Base-by-base conservation (phyloP, 2,113 vertebrate species). In the Vidua chalybeata region DNA sequence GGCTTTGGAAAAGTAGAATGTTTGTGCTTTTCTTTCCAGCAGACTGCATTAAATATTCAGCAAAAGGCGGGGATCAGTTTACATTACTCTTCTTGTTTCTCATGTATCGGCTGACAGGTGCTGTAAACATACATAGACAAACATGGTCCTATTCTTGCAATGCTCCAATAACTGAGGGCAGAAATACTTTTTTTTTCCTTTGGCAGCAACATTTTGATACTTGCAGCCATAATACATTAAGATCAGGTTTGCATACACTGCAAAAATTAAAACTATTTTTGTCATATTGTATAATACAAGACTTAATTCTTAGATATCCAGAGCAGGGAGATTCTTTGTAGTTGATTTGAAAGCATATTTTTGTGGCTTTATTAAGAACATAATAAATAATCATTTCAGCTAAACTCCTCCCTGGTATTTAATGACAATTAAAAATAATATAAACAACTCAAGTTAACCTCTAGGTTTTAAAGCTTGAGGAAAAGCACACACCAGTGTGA, bases 121-220 rank as follows among this genome's bases (percentile, higher is more conserved):
- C 98, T 98, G 97, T 99, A 99, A 99, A 99, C 98, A 98, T 98
- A 98, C 98, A 98, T 97, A 98, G 98, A 98, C 97, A 99, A 99
- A 98, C 98, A 98, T 89, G 93, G 97, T 96, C 95, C 92, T 95
- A 61, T 84, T 96, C 97, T 96, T 96, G 87, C 95, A 93, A 77
- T 96, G 93, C 97, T 97, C 95, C 91, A 79, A 66, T 95, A 97
- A 93, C 75, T 46, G 31, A 95, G 91, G 94, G 87, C 95, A 97
- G 93, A 97, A 97, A 97, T 96, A 81, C 84, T 92, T 96, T 93
- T 97, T 93, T 89, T 96, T 89, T 92, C 20, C 90, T 90, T n/a
- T 74, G 94, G 56, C 59, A 89, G 51, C 76, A 91, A 71, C 41
- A 56, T 77, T 89, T 92, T 90, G 46, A 74, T 85, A 11, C 59